Conservation (phyloP, 2,113 vertebrate species). For the Scartelaos histophorus region DNA sequence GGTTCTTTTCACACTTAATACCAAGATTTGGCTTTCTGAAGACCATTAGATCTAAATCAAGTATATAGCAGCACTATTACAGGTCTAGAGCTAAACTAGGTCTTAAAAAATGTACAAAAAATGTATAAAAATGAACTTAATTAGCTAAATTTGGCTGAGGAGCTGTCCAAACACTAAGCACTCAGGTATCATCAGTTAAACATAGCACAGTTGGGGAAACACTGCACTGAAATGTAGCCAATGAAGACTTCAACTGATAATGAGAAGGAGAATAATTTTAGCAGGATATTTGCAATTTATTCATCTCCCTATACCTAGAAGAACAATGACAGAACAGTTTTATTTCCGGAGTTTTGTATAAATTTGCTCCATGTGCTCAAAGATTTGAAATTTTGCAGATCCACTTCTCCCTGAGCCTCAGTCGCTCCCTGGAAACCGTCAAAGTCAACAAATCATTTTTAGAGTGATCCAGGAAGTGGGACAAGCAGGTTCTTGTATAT, state of each 20-base stretch:
- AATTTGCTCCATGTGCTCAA: constrained; percentile 3
- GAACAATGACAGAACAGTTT: constrained; percentile 1
- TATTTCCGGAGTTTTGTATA: constrained; percentile 4
- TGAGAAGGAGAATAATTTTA: not conserved
- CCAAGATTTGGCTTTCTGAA: too few species aligned
- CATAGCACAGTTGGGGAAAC: too few species aligned
- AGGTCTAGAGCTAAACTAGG: too few species aligned
- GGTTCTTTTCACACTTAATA: too few species aligned
- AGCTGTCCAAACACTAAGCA: too few species aligned
- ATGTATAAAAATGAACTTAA: too few species aligned
- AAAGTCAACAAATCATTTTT: constrained; percentile 17
- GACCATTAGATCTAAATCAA: too few species aligned
- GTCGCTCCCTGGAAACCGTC: not conserved
- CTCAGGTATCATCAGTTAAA: too few species aligned
- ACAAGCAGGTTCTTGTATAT: constrained; percentile 21
- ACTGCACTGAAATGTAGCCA: too few species aligned
- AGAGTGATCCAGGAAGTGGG: constrained; percentile 28
- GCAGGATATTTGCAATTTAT: not conserved
- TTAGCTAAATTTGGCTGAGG: too few species aligned
- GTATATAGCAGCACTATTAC: too few species aligned
- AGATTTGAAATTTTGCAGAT: not conserved
- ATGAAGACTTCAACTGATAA: not conserved
- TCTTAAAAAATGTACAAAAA: too few species aligned
- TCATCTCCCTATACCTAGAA: not conserved
- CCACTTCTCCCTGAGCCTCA: not conserved